Evolutionary conservation across 2,113 vertebrate genomes (phyloP).

Genomic region (Psittacula cyanocephala): DNA sequence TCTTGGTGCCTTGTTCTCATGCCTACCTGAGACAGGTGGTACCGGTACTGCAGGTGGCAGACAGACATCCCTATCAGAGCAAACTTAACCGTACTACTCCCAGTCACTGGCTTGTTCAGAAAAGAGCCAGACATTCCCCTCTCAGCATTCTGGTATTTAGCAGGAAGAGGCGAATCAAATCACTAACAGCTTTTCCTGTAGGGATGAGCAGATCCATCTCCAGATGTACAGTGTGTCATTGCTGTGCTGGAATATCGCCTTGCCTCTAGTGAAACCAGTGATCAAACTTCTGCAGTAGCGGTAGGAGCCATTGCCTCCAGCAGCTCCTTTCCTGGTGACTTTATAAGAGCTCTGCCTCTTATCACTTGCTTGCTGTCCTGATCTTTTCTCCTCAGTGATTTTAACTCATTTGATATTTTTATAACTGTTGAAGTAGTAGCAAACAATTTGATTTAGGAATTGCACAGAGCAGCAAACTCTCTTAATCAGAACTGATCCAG

Average conservation of each 20-base stretch:
- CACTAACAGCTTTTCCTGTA: background rate
- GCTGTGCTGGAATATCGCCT: background rate
- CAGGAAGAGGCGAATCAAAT: background rate
- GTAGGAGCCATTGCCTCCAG: background rate
- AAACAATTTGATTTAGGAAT: background rate
- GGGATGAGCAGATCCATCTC: background rate
- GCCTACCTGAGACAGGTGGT: background rate
- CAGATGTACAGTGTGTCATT: fast-evolving
- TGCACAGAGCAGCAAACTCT: background rate
- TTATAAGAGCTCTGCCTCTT: conserved; percentile 6
- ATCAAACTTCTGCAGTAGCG: background rate
- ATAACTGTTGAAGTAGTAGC: background rate
- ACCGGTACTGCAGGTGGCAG: background rate
- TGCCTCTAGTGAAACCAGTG: background rate
- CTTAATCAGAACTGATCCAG: background rate
- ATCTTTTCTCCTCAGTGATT: background rate
- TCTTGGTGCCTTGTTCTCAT: background rate
- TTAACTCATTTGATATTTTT: background rate
- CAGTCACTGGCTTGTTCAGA: background rate
- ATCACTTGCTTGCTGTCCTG: background rate
- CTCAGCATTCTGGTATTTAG: background rate
- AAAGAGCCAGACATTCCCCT: background rate
- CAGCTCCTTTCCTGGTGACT: background rate
- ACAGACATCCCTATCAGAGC: background rate
- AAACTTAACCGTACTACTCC: background rate